phyloP scores from a whole-genome alignment of 2,113 vertebrate species.

The Syngnathus typhle region DNA sequence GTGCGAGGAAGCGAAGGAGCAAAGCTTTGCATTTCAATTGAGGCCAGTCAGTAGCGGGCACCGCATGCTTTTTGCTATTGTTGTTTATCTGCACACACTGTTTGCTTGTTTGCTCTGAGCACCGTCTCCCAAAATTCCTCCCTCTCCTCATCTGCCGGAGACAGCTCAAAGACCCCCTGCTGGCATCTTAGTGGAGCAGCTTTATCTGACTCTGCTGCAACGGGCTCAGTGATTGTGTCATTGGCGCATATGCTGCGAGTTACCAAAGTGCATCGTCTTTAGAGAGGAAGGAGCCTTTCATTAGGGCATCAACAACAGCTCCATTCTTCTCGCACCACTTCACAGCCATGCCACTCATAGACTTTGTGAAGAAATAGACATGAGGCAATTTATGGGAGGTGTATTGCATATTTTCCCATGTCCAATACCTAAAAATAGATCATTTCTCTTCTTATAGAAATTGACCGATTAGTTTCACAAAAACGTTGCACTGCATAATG shows the following conservation, averaged over 20 bases:
- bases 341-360: neutral
- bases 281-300: slow-evolving; percentile 54
- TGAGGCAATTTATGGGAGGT: neutral
- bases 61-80: slow-evolving; percentile 40
- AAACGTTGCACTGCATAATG: no score
- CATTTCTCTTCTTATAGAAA: no score
- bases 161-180: slow-evolving; percentile 64
- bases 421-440: no score
- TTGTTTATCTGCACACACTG: slow-evolving; percentile 57
- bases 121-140: slow-evolving; percentile 43
- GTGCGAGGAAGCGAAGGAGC: slow-evolving; percentile 29
- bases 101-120: slow-evolving; percentile 45
- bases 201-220: slow-evolving; percentile 55
- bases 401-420: no score
- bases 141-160: slow-evolving; percentile 40
- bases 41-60: slow-evolving; percentile 55
- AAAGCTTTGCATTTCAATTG: slow-evolving; percentile 64
- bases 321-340: slow-evolving; percentile 38
- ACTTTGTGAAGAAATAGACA: slow-evolving; percentile 19
- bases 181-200: slow-evolving; percentile 50
- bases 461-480: no score
- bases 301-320: slow-evolving; percentile 43
- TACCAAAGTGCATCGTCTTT: slow-evolving; percentile 27
- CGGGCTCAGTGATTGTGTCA: slow-evolving; percentile 31
- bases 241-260: slow-evolving; percentile 2